Evolutionary conservation across 2,888 invertebrate species (phyloP).

Genomic region (Prosopocoilus inquinatus): DNA sequence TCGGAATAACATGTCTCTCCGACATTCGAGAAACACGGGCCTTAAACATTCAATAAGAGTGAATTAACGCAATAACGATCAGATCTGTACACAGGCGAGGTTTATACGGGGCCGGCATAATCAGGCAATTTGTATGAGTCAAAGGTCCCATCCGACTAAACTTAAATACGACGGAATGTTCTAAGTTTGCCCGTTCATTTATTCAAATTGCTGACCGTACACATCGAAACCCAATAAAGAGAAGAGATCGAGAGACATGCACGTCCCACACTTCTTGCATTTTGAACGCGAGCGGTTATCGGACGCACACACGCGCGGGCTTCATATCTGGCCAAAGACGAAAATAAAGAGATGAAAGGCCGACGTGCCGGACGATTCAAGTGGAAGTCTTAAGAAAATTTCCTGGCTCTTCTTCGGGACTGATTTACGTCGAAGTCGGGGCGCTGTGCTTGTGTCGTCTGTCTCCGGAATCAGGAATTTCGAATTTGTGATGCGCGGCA

Average conservation of each 20-base stretch:
- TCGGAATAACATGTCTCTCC: slow-evolving; percentile 16
- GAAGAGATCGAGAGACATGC: slow-evolving; percentile 35
- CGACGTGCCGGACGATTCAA: slow-evolving; percentile 4
- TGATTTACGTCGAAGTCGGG: slow-evolving; percentile 23
- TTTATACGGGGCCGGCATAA: slow-evolving; percentile 32
- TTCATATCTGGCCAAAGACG: not conserved
- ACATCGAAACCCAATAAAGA: slow-evolving; percentile 42
- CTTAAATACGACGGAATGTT: slow-evolving; percentile 41
- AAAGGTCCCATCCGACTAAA: slow-evolving; percentile 34
- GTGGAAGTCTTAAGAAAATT: not conserved
- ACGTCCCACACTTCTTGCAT: slow-evolving; percentile 36
- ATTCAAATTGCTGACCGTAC: slow-evolving; percentile 42
- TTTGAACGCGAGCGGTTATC: slow-evolving; percentile 27
- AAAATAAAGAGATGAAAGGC: slow-evolving; percentile 11
- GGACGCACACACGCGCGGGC: slow-evolving; percentile 1
- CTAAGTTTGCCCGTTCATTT: slow-evolving; percentile 39
- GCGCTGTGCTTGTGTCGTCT: slow-evolving; percentile 13
- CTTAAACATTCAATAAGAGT: slow-evolving; percentile 25
- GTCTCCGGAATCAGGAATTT: slow-evolving; percentile 21
- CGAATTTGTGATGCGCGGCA: slow-evolving; percentile 27
- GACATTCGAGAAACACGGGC: slow-evolving; percentile 14
- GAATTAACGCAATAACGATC: slow-evolving; percentile 27
- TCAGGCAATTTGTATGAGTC: slow-evolving; percentile 43
- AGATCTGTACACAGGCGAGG: slow-evolving; percentile 26
- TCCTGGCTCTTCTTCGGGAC: slow-evolving; percentile 11